phyloP scores from a whole-genome alignment of 1,140 invertebrate species.

The Dysdera silvatica region DNA sequence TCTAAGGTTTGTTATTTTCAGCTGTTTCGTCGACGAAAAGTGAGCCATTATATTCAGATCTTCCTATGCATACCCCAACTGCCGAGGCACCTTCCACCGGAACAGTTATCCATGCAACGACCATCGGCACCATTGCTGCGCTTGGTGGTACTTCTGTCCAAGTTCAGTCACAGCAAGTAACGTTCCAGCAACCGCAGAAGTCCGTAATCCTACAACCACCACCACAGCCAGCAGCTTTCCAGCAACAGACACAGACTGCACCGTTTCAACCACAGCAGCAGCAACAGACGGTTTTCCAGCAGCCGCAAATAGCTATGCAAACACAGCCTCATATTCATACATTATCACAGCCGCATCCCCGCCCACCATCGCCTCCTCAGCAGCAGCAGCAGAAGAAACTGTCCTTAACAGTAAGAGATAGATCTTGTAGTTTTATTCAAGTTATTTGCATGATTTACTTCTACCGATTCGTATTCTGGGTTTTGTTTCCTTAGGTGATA shows the following conservation, averaged over 20 bases:
- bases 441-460: neutral
- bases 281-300: too few species aligned
- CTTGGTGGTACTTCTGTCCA: conserved; percentile 12
- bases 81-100: conserved; percentile 15
- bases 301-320: too few species aligned
- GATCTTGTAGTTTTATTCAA: neutral
- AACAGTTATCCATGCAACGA: conserved; percentile 22
- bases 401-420: conserved; percentile 45
- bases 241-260: conserved; percentile 21
- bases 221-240: conserved; percentile 16
- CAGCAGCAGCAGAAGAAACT: conserved; percentile 50
- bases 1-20: too few species aligned
- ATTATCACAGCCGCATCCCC: conserved; percentile 1
- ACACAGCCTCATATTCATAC: conserved; percentile 32
- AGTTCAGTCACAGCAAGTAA: conserved; percentile 12
- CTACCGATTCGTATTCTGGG: neutral
- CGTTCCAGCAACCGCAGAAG: conserved; percentile 26
- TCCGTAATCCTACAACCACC: too few species aligned
- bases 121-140: conserved; percentile 13
- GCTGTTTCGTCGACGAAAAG: too few species aligned
- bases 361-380: neutral
- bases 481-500: too few species aligned
- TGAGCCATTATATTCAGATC: too few species aligned
- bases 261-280: conserved; percentile 16
- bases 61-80: too few species aligned